Conservation (phyloP, 2,797 vertebrate genomes). For the Megaceryle alcyon region DNA sequence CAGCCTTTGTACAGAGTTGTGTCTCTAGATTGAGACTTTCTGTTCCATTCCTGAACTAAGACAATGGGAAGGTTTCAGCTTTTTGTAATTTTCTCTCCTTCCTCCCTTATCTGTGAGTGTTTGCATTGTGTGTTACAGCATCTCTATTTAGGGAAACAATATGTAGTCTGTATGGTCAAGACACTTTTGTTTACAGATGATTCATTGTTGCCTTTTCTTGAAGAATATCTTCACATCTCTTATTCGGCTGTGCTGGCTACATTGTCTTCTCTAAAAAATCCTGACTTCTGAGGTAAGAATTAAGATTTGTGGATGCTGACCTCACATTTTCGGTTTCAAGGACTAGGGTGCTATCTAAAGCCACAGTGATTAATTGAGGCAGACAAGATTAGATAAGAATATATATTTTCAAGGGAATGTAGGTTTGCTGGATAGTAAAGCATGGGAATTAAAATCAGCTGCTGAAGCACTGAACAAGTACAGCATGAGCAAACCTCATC, state of each 20-base stretch:
- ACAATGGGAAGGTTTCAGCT: background rate
- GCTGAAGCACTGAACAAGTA: background rate
- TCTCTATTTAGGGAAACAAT: background rate
- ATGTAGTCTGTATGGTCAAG: background rate
- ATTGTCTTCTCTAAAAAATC: background rate
- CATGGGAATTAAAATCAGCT: background rate
- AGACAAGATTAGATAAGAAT: background rate
- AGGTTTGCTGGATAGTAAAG: background rate
- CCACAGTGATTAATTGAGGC: background rate
- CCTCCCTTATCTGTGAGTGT: background rate
- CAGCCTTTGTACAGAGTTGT: background rate
- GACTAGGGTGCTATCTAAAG: background rate
- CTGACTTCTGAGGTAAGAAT: background rate
- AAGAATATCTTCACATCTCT: background rate
- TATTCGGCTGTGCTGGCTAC: background rate
- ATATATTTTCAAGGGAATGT: background rate
- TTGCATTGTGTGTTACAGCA: background rate
- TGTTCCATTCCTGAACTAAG: background rate
- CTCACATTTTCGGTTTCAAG: background rate
- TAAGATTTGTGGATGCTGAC: background rate
- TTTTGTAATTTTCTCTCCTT: background rate
- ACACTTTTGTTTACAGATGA: background rate
- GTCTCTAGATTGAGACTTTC: background rate
- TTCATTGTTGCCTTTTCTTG: background rate
- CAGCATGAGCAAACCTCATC: background rate